Evolutionary conservation across 2,113 vertebrate species (phyloP), one percentile per base, ranked within the genome.

Genomic region (Edolisoma coerulescens): DNA sequence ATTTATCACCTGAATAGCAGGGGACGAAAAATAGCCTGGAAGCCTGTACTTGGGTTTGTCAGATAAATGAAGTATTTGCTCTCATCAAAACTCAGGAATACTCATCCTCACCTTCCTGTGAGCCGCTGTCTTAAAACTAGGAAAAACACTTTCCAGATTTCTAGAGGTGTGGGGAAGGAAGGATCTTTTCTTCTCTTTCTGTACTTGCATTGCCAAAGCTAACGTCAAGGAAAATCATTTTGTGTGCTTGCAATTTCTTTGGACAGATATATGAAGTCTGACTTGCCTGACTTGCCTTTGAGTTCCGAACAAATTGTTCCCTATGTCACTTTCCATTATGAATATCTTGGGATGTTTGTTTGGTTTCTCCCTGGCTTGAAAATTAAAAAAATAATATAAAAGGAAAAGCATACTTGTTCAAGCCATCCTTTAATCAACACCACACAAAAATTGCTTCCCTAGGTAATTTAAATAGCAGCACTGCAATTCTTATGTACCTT

Each of bases 361-460:
- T 70, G 21, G 11, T 78, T 95, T 81, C n/a, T 90, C 11, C 13
- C 35, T 70, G 33, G 39, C 20, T 63, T 16, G 2, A 37, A 94
- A 89, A 81, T 81, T 75, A 7, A 45, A 91, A 88, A 86, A 59
- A 69, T 16, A 77, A 60, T 64, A 65, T 7, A 39, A 81, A 83
- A 79, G 15, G 23, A 57, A 81, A 70, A 88, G 22, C 32, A 54
- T 13, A 32, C 19, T 86, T 84, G n/a, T 86, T 87, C 75, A 92
- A 96, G 20, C 19, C n/a, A 42, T 56, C 9, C 68, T 95, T 97
- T 86, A 96, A 94, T 88, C 68, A 92, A 87, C 68, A 75, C 16
- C 2, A 1, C 11, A 41, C 42, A 63, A 93, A 89, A 73, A 54
- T 30, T 67, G 1, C 12, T 77, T 94, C 60, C 60, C 32, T 70